Conservation (phyloP, 1,140 invertebrate genomes). For the Panagrolaimus sp. region DNA sequence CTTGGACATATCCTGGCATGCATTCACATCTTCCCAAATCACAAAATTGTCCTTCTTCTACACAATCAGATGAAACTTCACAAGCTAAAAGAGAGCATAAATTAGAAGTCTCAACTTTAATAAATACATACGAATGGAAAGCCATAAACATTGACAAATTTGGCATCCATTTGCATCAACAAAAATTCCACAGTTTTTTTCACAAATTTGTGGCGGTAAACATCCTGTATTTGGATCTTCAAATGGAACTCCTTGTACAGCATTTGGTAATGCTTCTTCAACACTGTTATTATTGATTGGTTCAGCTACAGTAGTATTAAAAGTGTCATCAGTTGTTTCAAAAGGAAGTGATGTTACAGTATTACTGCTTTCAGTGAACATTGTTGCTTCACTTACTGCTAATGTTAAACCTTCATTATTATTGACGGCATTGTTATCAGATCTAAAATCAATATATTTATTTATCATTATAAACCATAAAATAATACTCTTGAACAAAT, state of each 20-base stretch:
- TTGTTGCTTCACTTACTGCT: neutral
- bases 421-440: too few species aligned
- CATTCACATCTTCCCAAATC: slow-evolving; percentile 32
- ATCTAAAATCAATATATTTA: too few species aligned
- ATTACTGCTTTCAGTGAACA: neutral
- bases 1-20: slow-evolving; percentile 20
- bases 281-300: neutral
- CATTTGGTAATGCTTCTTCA: neutral
- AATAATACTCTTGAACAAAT: too few species aligned
- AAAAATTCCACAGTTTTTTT: slow-evolving; percentile 25
- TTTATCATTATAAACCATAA: too few species aligned
- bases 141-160: slow-evolving; percentile 30
- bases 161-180: slow-evolving; percentile 30
- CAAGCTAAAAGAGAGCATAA: slow-evolving; percentile 21
- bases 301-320: too few species aligned
- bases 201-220: slow-evolving; percentile 23
- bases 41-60: slow-evolving; percentile 30
- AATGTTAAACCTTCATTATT: neutral
- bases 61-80: slow-evolving; percentile 22
- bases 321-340: neutral
- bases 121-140: slow-evolving; percentile 18
- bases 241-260: neutral
- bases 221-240: slow-evolving; percentile 13
- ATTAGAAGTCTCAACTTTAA: neutral
- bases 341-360: neutral